Evolutionary conservation across 2,113 vertebrate species (phyloP), one percentile per base, ranked within the genome.

Genomic region (Piaya cayana): DNA sequence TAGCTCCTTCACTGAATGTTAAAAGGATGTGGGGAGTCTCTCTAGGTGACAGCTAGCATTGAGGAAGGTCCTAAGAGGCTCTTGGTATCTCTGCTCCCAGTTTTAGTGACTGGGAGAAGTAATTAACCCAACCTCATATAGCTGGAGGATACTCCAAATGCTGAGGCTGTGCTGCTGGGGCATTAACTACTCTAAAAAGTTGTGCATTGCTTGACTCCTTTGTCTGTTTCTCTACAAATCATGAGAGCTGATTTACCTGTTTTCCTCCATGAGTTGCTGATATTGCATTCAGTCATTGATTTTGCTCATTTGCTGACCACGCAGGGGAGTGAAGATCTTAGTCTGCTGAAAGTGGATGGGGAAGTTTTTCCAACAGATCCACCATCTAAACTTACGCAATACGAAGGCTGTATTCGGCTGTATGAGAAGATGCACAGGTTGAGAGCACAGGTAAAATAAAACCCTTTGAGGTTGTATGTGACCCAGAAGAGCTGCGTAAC

Each of bases 391-490:
- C 97, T 97, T 14, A 97, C 98, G 25, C 97, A 97, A 88, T 98
- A 98, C 1, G 98, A 99, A n/a, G 99, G 99, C 32, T 98, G 97
- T 81, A 99, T 99, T 84, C 95, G 97, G 43, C 96, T 98, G 93
- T 99, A 98, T 11, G 98, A 99, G 70, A 95, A 99, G 89, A 93
- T 98, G 4, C 98, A 98, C 88, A 98, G 97, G 39, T 90, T 98
- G 96, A 98, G 98, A 96, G 98, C 98, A 62, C 98, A 98, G 95
- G 99, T 99, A 50, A 47, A 1, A 7, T 2, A 39, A 8, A 39
- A 20, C 6, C 12, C 27, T 27, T 9, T 27, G 21, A 77, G 39
- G 18, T 7, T 36, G 11, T 36, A 3, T 58, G 15, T 42, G 82
- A 76, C 11, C 75, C 11, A 64, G 70, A 34, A 79, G 75, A 82